A percentile compares a stretch with the other conserved stretches of the same genome.
Conservation (phyloP, 2,113 vertebrate genomes). For the Miniopterus natalensis region DNA sequence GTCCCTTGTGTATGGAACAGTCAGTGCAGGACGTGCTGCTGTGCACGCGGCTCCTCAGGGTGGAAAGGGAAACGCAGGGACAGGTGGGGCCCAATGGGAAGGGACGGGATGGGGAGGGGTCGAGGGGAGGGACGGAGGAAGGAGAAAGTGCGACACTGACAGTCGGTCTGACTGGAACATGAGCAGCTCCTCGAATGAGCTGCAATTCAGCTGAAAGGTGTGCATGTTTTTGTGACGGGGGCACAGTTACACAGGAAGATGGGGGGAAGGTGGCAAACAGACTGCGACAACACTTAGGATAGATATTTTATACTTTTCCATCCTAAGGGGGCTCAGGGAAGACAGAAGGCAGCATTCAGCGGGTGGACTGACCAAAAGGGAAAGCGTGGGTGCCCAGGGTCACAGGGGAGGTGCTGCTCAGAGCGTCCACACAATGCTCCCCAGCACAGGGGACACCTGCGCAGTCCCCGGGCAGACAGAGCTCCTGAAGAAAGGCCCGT, state of each 20-base stretch:
- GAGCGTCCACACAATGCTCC: neutral
- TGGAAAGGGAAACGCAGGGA: neutral
- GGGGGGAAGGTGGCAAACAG: neutral
- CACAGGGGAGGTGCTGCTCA: neutral
- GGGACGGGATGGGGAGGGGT: accelerated
- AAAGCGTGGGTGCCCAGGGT: neutral
- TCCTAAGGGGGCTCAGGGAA: neutral
- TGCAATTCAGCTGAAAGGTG: neutral
- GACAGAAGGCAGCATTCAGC: neutral
- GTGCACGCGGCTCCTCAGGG: neutral
- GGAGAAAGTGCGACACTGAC: accelerated
- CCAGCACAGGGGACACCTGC: accelerated
- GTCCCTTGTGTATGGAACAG: neutral
- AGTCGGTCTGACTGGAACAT: accelerated
- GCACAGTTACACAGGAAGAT: neutral
- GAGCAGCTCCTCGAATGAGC: neutral
- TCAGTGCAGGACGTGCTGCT: neutral
- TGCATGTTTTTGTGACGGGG: neutral
- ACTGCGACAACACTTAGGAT: neutral
- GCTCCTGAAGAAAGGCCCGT: neutral
- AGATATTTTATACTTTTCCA: neutral
- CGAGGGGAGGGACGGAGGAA: neutral
- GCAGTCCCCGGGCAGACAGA: neutral
- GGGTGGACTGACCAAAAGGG: neutral
- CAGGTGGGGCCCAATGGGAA: too few relatives aligned